phyloP scores from a whole-genome alignment of 2,888 invertebrate genomes.

The Ophioninae sp. region DNA sequence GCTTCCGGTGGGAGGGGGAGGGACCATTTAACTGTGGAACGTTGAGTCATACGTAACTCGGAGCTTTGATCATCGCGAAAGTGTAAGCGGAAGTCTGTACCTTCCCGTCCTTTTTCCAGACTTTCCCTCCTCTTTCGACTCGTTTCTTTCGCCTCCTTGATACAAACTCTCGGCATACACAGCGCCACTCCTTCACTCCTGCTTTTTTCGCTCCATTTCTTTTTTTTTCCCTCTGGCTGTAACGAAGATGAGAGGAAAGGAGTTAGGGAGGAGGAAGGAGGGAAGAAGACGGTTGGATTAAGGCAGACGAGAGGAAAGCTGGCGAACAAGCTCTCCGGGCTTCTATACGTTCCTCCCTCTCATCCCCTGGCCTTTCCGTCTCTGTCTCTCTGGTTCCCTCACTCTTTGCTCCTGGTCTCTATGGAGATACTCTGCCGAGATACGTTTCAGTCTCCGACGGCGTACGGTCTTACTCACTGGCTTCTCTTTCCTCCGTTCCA shows the following conservation, averaged over 20 bases:
- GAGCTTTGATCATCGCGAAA: constrained; percentile 64
- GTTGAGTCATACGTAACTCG: constrained; percentile 44
- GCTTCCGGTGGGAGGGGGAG: neutral
- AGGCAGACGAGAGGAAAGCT: constrained; percentile 68
- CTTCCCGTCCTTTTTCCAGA: constrained; percentile 8
- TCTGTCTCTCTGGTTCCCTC: constrained; percentile 54
- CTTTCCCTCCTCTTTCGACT: constrained; percentile 29
- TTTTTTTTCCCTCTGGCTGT: constrained; percentile 41
- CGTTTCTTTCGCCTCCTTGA: constrained; percentile 17
- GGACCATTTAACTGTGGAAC: constrained; percentile 58
- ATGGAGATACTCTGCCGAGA: constrained; percentile 80
- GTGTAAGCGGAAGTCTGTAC: constrained; percentile 44
- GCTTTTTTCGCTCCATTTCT: constrained; percentile 34
- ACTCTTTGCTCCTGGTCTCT: constrained; percentile 73
- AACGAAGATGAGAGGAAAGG: constrained; percentile 31
- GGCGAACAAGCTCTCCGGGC: constrained; percentile 65
- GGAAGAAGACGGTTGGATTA: constrained; percentile 66
- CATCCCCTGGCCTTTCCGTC: constrained; percentile 14
- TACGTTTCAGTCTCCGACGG: constrained; percentile 77
- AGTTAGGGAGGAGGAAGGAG: constrained; percentile 56
- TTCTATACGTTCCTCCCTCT: constrained; percentile 37
- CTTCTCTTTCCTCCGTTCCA: constrained; percentile 37
- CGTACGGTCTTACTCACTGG: constrained; percentile 56
- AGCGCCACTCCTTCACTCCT: constrained; percentile 5
- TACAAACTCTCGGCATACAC: constrained; percentile 30